Conservation (phyloP, 2,888 invertebrate genomes). For the Gasteruption jaculator region DNA sequence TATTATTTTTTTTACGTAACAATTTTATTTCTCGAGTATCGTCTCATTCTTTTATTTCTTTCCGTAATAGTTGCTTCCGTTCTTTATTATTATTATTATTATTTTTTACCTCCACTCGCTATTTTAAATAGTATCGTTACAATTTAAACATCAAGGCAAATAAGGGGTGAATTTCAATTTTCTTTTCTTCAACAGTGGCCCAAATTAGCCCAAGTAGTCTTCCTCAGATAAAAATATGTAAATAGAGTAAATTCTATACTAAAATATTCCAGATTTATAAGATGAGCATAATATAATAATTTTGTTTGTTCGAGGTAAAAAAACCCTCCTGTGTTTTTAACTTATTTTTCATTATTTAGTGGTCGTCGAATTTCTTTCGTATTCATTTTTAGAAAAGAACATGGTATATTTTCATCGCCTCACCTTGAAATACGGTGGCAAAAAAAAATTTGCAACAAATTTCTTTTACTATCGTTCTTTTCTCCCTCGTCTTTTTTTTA, state of each 20-base stretch:
- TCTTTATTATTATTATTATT: slow-evolving; percentile 29
- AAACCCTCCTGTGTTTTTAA: slow-evolving; percentile 43
- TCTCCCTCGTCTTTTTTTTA: slow-evolving; percentile 19
- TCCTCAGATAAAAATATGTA: slow-evolving; percentile 53
- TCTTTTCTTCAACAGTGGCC: slow-evolving; percentile 53
- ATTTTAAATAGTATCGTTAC: slow-evolving; percentile 44
- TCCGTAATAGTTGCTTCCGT: slow-evolving; percentile 45
- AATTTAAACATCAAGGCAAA: slow-evolving; percentile 53
- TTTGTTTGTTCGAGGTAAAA: slow-evolving; percentile 50
- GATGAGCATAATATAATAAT: slow-evolving; percentile 49
- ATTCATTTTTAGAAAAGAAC: slow-evolving; percentile 29
- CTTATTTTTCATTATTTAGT: no score
- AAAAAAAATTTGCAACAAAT: slow-evolving; percentile 39
- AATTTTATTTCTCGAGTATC: no score
- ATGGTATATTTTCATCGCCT: slow-evolving; percentile 21
- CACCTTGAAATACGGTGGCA: slow-evolving; percentile 30
- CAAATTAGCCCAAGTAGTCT: slow-evolving; percentile 52
- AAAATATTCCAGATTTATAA: slow-evolving; percentile 52
- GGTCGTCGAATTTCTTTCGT: slow-evolving; percentile 36
- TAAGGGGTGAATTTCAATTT: slow-evolving; percentile 54
- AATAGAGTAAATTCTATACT: slow-evolving; percentile 54
- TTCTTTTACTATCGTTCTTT: slow-evolving; percentile 25
- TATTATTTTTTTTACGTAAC: no score
- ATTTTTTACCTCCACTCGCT: slow-evolving; percentile 30
- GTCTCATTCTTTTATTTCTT: no score